A percentile compares a stretch with the other conserved stretches of the same genome.
Conservation (phyloP, 92 coral and sea anemone genomes). For the Umimayanthus chanpuru region DNA sequence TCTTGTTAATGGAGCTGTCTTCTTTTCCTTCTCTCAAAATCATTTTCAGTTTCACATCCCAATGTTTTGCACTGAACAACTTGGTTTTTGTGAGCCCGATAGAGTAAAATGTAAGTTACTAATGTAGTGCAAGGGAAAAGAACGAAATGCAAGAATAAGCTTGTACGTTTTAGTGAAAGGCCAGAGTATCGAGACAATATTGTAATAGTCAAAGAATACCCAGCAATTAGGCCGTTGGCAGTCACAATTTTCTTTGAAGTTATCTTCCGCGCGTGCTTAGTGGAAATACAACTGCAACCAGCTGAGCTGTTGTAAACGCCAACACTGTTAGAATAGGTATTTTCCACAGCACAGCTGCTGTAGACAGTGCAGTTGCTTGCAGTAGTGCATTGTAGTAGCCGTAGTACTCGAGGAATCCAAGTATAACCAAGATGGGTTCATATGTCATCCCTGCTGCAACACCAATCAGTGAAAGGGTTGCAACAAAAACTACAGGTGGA, state of each 20-base stretch:
- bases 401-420: neutral
- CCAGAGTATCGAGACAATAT: neutral
- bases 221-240: neutral
- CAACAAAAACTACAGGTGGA: neutral
- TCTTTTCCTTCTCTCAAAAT: neutral
- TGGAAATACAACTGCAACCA: neutral
- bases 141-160: neutral
- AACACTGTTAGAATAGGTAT: neutral
- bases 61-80: neutral
- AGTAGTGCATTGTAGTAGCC: neutral
- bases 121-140: neutral
- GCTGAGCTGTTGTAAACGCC: neutral
- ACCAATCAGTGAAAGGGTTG: neutral
- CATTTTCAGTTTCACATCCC: neutral
- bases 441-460: slow-evolving; percentile 6
- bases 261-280: neutral
- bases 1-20: neutral
- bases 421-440: neutral
- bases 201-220: neutral
- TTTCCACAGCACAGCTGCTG: neutral
- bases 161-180: neutral
- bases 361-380: neutral
- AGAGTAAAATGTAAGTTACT: neutral
- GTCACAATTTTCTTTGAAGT: neutral
- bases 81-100: neutral